These are phyloP conservation scores for Procambarus virginalis DNA, from an alignment of 1,140 invertebrate genomes.

Conservation along the genomic window DNA sequence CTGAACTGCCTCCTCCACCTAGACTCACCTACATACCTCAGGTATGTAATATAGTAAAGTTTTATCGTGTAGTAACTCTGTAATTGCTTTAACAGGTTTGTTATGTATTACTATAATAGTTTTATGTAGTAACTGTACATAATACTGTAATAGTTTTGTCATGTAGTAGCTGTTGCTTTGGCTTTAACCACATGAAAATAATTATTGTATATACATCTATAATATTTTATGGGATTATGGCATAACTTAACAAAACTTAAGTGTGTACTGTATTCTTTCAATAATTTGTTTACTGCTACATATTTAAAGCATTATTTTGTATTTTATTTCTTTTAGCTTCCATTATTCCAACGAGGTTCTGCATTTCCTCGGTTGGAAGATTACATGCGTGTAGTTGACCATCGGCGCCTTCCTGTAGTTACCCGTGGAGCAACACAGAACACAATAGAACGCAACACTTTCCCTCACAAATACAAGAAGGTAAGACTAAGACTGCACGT, in stretches of 20 bases:
- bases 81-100: no score
- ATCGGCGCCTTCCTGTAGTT: slow-evolving; percentile 69
- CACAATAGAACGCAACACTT: slow-evolving; percentile 88
- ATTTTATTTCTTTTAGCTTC: slow-evolving; percentile 22
- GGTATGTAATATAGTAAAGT: not conserved
- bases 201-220: no score
- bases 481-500: slow-evolving; percentile 65
- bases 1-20: slow-evolving; percentile 68
- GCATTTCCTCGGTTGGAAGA: slow-evolving; percentile 62
- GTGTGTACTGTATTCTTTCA: no score
- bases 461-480: slow-evolving; percentile 89
- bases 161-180: not conserved
- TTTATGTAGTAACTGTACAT: not conserved
- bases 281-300: not conserved
- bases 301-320: not conserved
- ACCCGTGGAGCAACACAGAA: slow-evolving; percentile 82
- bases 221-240: no score
- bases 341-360: slow-evolving; percentile 53
- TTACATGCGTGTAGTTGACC: slow-evolving; percentile 60
- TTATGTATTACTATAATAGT: no score
- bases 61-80: no score
- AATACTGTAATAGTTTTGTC: not conserved
- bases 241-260: no score
- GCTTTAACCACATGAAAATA: no score
- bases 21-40: slow-evolving; percentile 66